Percentiles rank a stretch among this genome's conserved stretches.
These are phyloP conservation scores for Chloromyia formosa DNA, from an alignment of 2,888 invertebrate genomes.

Conservation along the genomic window DNA sequence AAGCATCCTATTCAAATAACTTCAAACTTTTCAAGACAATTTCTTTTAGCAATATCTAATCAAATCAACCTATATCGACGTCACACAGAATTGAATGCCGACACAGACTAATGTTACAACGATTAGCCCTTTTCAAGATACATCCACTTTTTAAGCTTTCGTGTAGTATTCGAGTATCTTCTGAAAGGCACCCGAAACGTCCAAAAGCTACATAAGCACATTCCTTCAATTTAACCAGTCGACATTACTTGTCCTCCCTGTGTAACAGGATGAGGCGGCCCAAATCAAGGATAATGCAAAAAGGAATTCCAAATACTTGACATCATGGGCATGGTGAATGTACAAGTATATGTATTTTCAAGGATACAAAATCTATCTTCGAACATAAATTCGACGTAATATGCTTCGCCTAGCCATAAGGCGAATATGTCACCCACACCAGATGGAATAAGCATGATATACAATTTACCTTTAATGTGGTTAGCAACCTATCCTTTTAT, in stretches of 20 bases:
- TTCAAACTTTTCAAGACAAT: not conserved
- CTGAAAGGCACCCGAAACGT: no score
- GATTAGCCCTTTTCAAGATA: no score
- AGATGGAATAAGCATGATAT: no score
- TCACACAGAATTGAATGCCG: not conserved
- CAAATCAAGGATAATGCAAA: not conserved
- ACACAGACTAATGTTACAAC: no score
- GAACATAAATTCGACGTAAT: not conserved
- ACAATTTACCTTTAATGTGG: no score
- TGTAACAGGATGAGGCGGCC: not conserved
- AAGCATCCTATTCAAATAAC: not conserved
- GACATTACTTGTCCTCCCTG: not conserved
- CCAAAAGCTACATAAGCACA: not conserved
- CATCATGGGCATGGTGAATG: not conserved
- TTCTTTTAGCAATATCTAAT: not conserved
- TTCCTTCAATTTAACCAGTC: not conserved
- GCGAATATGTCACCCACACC: no score
- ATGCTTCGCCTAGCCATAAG: no score
- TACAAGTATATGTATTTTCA: not conserved
- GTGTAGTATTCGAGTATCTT: no score
- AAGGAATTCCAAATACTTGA: not conserved
- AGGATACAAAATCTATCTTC: not conserved
- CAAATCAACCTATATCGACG: not conserved
- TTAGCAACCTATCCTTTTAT: no score
- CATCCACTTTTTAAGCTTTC: no score